Evolutionary conservation across 2,888 invertebrate genomes (phyloP), one percentile per base, ranked within the genome.

Genomic region (Stramonita haemastoma): DNA sequence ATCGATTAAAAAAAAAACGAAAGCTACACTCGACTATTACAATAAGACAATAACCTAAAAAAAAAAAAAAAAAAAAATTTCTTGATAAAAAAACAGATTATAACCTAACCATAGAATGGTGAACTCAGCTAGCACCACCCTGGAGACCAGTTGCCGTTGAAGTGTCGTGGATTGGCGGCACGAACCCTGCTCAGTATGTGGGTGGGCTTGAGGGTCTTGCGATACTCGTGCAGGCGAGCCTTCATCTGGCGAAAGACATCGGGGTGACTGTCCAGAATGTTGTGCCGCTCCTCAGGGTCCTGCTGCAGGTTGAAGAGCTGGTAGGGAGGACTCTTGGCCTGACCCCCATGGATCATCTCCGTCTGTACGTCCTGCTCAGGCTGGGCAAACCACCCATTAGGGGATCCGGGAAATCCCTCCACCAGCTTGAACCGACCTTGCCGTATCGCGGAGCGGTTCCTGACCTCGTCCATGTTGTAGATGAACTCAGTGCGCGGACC

Each of bases 91-190:
- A n/a, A n/a, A n/a, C n/a, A n/a, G n/a, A 46, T 46, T 46, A 46
- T 46, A 46, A 46, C 46, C 46, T 46, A 46, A 46, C 2, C 46
- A 46, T 46, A 46, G 46, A 5, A 26, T 26, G 32, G 29, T 77
- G 60, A 19, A 60, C n/a, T 34, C 6, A 8, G 0, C 90, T 85
- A 88, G 66, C 90, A 89, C 83, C 86, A 87, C 22, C 89, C 81
- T 81, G 90, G 89, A 79, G 86, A 89, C 88, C 90, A 89, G 19
- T 81, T 66, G 32, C 88, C 90, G 86, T 89, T 88, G 81, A 88
- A 88, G 4, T 88, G 6, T 1, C 22, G 4, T 19, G 88, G 88
- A 22, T 81, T 34, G 19, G 88, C 86, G 86, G 88, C 88, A 81
- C 86, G 85, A 0, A 17, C n/a, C 15, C 29, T n/a, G 26, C 5